Evolutionary conservation across 2,888 invertebrate species (phyloP), one percentile per base, ranked within the genome.

Genomic region (Hyalella azteca): DNA sequence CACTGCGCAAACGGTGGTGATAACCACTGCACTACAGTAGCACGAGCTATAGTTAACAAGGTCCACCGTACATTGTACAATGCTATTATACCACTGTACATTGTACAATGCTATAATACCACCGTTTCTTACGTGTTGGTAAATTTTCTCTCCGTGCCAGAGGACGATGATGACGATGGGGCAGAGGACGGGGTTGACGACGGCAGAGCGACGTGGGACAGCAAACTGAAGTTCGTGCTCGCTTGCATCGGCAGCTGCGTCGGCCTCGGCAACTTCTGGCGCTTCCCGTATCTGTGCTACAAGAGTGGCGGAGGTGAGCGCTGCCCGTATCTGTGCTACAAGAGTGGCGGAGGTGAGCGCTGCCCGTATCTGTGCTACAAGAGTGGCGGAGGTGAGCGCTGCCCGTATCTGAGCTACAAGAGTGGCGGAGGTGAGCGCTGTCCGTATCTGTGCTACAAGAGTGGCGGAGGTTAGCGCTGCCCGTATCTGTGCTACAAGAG

Each of bases 381-480:
- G 77, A 80, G 78, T 22, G 82, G 84, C 3, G 79, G 82, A 78
- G 82, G 84, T 84, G 50, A 73, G 82, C 78, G 82, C 36, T 80
- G 82, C 45, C 82, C 81, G 9, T 84, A 82, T 59, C 79, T 84
- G 26, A 81, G 82, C 73, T 82, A 82, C 77, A 79, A 80, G 75
- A 81, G 79, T 36, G 84, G 84, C 3, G 81, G 84, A 78, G 84
- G 84, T 82, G 48, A 73, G 84, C 60, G 41, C 41, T 79, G 81
- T 36, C 82, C 84, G 13, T 82, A 81, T 59, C 77, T 84, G 26
- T 81, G 81, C 73, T 81, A 82, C 77, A 81, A 80, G 78, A 81
- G 79, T 29, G 82, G 84, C 3, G 80, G 82, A 78, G 82, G 84
- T 84, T 84, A 82, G 84, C 79, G 84, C 39, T 81, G 82, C 54